Percentiles rank a stretch among this genome's conserved stretches.
phyloP scores from a whole-genome alignment of 2,113 vertebrate species.

The human region DNA sequence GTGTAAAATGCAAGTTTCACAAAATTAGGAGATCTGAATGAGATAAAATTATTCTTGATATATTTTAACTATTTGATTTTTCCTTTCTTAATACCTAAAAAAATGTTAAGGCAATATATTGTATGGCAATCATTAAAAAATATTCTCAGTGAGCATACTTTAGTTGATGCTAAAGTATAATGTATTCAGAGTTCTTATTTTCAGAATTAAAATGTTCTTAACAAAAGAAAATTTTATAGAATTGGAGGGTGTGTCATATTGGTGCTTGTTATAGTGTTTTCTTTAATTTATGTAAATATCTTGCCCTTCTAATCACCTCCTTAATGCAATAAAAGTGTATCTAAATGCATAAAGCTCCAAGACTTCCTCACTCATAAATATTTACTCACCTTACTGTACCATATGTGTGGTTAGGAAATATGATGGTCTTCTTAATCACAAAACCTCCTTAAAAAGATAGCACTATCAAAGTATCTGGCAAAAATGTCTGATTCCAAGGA shows the following conservation, averaged over 20 bases:
- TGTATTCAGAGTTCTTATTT: not conserved
- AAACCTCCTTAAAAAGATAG: not conserved
- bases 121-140: not conserved
- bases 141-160: not conserved
- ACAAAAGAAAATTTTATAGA: not conserved
- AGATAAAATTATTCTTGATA: not conserved
- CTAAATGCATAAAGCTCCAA: not conserved
- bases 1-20: not conserved
- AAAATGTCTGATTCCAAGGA: not conserved
- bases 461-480: fast-evolving
- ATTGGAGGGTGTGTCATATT: not conserved
- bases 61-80: not conserved
- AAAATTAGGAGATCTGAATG: not conserved
- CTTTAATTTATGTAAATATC: not conserved
- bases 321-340: not conserved
- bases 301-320: not conserved
- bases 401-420: not conserved
- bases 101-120: not conserved
- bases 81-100: not conserved
- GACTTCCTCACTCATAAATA: not conserved
- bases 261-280: not conserved
- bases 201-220: not conserved
- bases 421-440: not conserved
- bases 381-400: not conserved
- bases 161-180: not conserved